Conservation (phyloP, 37 sponge, comb jelly and placozoan species). For the Haliclona indistincta region DNA sequence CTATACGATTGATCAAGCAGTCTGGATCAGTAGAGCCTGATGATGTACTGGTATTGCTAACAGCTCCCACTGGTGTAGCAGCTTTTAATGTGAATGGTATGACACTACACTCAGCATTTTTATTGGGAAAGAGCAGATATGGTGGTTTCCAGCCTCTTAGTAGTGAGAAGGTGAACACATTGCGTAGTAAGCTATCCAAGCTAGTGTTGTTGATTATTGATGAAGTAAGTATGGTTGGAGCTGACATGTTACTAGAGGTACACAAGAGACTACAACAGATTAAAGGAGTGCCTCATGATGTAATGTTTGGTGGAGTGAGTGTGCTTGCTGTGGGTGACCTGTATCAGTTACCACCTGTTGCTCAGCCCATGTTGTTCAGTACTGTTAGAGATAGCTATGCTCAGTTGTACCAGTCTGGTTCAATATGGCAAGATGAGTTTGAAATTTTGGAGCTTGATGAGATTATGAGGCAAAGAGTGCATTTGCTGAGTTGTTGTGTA, state of each 20-base stretch:
- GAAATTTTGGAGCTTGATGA: too few species aligned
- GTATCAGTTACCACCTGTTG: too few species aligned
- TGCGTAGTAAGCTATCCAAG: slow-evolving; percentile 6
- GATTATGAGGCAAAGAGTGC: too few species aligned
- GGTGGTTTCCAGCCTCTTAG: slow-evolving; percentile 13
- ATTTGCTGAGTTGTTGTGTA: too few species aligned
- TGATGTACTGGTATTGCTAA: slow-evolving; percentile 18
- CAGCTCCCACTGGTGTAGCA: slow-evolving; percentile 20
- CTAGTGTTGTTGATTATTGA: slow-evolving; percentile 50
- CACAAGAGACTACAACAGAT: slow-evolving; percentile 40
- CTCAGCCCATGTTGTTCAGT: too few species aligned
- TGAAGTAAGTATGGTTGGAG: slow-evolving; percentile 57
- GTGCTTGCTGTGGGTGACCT: too few species aligned
- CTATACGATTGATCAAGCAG: slow-evolving; percentile 9
- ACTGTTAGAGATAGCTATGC: too few species aligned
- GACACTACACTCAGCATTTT: slow-evolving; percentile 8
- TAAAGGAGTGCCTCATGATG: slow-evolving; percentile 4
- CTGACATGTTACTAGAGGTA: slow-evolving; percentile 26
- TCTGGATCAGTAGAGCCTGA: slow-evolving; percentile 21
- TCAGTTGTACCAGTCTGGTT: too few species aligned
- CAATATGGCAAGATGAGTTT: too few species aligned
- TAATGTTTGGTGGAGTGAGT: too few species aligned
- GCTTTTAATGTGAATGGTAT: slow-evolving; percentile 22
- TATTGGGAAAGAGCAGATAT: slow-evolving; percentile 5
- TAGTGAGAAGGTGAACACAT: slow-evolving; percentile 22